Conservation (phyloP, 2,797 vertebrate genomes). For the Numenius phaeopus region DNA sequence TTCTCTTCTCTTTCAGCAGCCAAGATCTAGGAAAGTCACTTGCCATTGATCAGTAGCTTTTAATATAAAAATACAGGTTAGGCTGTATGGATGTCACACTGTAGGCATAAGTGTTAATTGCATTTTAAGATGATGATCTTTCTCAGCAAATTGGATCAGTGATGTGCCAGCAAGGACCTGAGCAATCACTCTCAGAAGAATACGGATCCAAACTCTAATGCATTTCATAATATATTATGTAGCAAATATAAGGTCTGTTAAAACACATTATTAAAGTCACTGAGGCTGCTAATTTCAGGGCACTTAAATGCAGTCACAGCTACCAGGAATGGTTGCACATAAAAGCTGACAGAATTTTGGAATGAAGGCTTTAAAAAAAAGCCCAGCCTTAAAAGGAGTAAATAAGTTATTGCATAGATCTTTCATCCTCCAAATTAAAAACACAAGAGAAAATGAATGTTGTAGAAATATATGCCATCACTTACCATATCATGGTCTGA, state of each 20-base stretch:
- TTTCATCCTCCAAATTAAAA: slow-evolving; percentile 2
- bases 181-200: neutral
- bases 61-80: slow-evolving; percentile 61
- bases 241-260: slow-evolving; percentile 47
- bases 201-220: neutral
- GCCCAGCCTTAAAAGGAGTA: neutral
- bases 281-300: slow-evolving; percentile 36
- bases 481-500: slow-evolving; percentile 99
- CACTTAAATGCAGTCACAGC: neutral
- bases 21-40: slow-evolving; percentile 39
- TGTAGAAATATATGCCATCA: slow-evolving; percentile 20
- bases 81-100: slow-evolving; percentile 24
- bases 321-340: neutral
- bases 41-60: slow-evolving; percentile 59
- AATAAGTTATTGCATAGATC: neutral
- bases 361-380: neutral
- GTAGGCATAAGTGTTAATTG: slow-evolving; percentile 18
- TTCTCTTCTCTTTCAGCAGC: slow-evolving; percentile 24
- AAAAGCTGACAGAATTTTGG: neutral
- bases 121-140: slow-evolving; percentile 26
- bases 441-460: neutral
- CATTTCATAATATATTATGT: slow-evolving; percentile 27
- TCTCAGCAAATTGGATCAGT: slow-evolving; percentile 12
- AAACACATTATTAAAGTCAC: slow-evolving; percentile 20
- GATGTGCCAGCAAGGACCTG: slow-evolving; percentile 9